Evolutionary conservation across 2,113 vertebrate genomes (phyloP).

Genomic region (Heloderma charlesbogerti): DNA sequence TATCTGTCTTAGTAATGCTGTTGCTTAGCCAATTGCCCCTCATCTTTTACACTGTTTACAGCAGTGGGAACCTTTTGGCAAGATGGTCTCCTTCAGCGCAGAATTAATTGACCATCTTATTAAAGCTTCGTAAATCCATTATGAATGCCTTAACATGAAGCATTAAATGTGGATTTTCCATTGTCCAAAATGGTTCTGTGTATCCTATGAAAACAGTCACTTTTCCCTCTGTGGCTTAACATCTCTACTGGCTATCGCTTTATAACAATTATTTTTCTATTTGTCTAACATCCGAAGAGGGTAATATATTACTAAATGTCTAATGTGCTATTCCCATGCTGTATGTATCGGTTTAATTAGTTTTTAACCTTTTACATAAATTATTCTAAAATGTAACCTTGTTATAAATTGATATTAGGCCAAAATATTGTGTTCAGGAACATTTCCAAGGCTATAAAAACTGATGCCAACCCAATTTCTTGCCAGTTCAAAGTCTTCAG

Average conservation of each 20-base stretch:
- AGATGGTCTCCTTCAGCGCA: background rate
- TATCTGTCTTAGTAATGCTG: background rate
- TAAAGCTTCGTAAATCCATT: background rate
- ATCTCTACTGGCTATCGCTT: background rate
- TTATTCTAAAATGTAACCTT: slow-evolving; percentile 14
- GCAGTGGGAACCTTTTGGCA: background rate
- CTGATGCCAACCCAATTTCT: background rate
- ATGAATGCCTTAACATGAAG: background rate
- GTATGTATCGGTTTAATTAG: background rate
- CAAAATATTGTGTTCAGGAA: slow-evolving; percentile 10
- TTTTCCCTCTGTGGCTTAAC: background rate
- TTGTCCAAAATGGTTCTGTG: background rate
- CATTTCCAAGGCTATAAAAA: slow-evolving; percentile 24
- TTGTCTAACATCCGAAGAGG: background rate
- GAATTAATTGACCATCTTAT: background rate
- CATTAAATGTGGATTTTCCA: background rate
- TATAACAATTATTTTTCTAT: background rate
- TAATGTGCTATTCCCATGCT: slow-evolving; percentile 11
- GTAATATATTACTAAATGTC: background rate
- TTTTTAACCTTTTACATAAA: slow-evolving; percentile 19
- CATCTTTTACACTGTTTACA: background rate
- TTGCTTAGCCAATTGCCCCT: background rate
- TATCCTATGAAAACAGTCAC: background rate
- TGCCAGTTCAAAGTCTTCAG: background rate
- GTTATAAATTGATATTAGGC: slow-evolving; percentile 1